Evolutionary conservation across 2,113 vertebrate species (phyloP).

Genomic region (Rhea pennata): DNA sequence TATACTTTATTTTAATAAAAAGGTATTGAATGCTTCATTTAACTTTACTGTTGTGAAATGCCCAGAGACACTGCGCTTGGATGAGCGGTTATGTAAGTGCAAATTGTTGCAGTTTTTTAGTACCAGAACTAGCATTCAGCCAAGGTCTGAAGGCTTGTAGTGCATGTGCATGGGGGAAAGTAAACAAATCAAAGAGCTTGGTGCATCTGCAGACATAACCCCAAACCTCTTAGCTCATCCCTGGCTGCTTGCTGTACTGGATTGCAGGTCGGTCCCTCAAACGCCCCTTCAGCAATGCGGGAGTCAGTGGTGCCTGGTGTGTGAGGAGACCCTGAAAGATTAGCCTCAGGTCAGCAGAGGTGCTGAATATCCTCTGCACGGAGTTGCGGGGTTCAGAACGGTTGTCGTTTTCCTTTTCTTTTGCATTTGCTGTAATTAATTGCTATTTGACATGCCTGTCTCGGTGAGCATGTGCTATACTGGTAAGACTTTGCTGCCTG

Average conservation of each 20-base stretch:
- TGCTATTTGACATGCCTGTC: fast-evolving
- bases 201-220: neutral
- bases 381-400: neutral
- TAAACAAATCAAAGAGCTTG: neutral
- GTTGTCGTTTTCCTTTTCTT: neutral
- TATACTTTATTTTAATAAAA: slow-evolving; percentile 75
- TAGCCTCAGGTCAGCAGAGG: neutral
- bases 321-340: neutral
- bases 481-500: neutral
- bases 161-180: neutral
- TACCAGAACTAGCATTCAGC: slow-evolving; percentile 52
- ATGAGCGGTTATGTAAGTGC: slow-evolving; percentile 64
- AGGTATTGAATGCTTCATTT: slow-evolving; percentile 71
- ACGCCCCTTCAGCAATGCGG: neutral
- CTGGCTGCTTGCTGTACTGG: neutral
- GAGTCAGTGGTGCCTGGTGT: neutral
- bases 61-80: slow-evolving; percentile 63
- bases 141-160: neutral
- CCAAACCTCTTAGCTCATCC: neutral
- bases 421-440: fast-evolving
- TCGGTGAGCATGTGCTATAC: neutral
- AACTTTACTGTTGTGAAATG: slow-evolving; percentile 67
- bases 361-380: neutral
- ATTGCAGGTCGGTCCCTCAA: neutral
- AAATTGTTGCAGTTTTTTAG: slow-evolving; percentile 47